These are phyloP conservation scores for Parnassius mnemosyne DNA, from an alignment of 2,888 invertebrate species.

Conservation along the genomic window DNA sequence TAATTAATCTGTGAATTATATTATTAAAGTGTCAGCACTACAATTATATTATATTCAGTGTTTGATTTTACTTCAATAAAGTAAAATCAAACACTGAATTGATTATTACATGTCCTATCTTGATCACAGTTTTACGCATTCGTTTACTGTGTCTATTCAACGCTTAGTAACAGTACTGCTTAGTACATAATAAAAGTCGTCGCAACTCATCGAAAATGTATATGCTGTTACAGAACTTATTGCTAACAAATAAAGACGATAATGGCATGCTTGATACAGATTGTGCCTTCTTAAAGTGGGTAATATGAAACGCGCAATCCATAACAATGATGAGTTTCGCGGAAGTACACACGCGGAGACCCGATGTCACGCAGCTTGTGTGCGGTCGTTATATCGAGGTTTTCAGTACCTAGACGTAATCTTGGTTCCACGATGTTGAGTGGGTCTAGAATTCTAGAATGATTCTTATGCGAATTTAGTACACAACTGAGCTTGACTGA, in stretches of 20 bases:
- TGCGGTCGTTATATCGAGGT: conserved; percentile 12
- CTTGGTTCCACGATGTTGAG: background rate
- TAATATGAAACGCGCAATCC: conserved; percentile 50
- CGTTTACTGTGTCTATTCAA: conserved; percentile 14
- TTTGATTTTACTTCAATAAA: too few relatives aligned
- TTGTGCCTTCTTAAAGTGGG: conserved; percentile 38
- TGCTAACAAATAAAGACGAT: conserved; percentile 16
- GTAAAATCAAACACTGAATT: conserved; percentile 18
- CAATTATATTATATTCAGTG: too few relatives aligned
- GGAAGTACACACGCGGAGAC: conserved; percentile 50
- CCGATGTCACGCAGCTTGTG: conserved; percentile 37
- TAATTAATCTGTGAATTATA: too few relatives aligned
- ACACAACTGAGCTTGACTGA: too few relatives aligned
- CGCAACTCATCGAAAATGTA: background rate
- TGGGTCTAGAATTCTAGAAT: too few relatives aligned
- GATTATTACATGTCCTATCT: conserved; percentile 24
- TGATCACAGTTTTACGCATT: conserved; percentile 27
- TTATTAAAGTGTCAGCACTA: too few relatives aligned
- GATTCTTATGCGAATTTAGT: too few relatives aligned
- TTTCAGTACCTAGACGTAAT: too few relatives aligned
- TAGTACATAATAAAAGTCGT: conserved; percentile 11
- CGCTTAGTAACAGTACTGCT: conserved; percentile 26
- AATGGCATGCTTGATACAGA: conserved; percentile 16
- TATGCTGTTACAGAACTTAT: conserved; percentile 17
- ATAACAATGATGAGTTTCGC: conserved; percentile 56